Percentiles rank a stretch among this genome's conserved stretches.
Conservation (phyloP, 2,797 vertebrate genomes). For the Pristis pectinata region DNA sequence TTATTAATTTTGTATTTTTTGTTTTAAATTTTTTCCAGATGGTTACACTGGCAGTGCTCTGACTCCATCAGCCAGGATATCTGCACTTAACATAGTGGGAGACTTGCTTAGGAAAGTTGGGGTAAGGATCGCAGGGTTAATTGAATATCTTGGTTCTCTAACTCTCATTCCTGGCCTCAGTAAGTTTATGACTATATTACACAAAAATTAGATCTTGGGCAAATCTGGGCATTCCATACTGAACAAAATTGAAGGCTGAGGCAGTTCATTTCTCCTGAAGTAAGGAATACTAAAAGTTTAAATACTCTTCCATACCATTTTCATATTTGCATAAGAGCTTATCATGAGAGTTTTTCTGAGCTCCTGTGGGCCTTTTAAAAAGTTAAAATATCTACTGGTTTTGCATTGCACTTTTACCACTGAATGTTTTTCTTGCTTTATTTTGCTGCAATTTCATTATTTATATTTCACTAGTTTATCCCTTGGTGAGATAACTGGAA, state of each 20-base stretch:
- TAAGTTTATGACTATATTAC: neutral
- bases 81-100: constrained; percentile 92
- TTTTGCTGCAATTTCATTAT: neutral
- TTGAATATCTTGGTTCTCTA: neutral
- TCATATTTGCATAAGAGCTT: neutral
- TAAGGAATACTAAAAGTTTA: neutral
- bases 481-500: neutral
- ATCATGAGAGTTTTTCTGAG: neutral
- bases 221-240: too few relatives aligned
- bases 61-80: constrained; percentile 89
- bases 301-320: neutral
- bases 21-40: constrained; percentile 62
- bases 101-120: constrained; percentile 95
- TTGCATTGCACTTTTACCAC: neutral
- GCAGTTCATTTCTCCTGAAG: neutral
- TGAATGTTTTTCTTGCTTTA: neutral
- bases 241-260: neutral
- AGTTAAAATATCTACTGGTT: neutral
- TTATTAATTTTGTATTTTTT: neutral
- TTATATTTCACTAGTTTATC: constrained; percentile 12
- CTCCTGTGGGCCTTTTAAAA: neutral
- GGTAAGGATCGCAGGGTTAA: constrained; percentile 59
- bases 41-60: constrained; percentile 75
- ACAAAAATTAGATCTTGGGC: neutral
- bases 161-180: neutral